Evolutionary conservation across 2,888 invertebrate genomes (phyloP), one percentile per base, ranked within the genome.

Genomic region (Sinohyriopsis cumingii): DNA sequence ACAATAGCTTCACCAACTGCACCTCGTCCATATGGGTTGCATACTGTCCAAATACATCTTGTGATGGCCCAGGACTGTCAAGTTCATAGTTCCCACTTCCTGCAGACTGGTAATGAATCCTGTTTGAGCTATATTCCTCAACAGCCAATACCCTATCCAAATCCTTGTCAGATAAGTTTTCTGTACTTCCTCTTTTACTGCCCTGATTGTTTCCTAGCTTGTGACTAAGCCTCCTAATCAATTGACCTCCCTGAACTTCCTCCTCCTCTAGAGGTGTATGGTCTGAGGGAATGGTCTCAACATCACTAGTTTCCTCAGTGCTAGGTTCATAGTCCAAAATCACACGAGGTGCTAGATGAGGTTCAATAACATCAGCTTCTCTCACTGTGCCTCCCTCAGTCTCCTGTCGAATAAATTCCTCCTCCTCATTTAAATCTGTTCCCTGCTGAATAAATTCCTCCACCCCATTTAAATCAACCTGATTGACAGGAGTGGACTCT

Each of bases 301-400:
- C 73, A 28, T 67, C 70, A 57, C 74, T 74, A 25, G 71, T 71
- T 33, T 75, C 75, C 45, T 73, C 75, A 25, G 77, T 77, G 64
- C 77, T 77, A 22, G 77, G 77, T 59, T 77, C 77, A 71, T 77
- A 77, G 20, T 77, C 77, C 56, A 75, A 67, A 69, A 77, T 61
- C 33, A 67, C 65, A 56, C 68, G 69, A n/a, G 77, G 77, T n/a
- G 75, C 75, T 68, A 57, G 65, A 20, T 65, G 62, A 28, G 69
- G 67, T 57, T 73, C 71, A n/a, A 73, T 62, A 18, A 76, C 76
- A n/a, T 72, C 63, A 25, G 56, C 22, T 6, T 72, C 72, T 22
- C 60, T 53, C 24, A 12, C 2, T 22, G 12, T 59, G 59, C 18
- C 59, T 59, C 12, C 18, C 25, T 25, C 9, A 56, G 61, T 66